These are phyloP conservation scores for Callopanchax toddi DNA, from an alignment of 2,113 vertebrate genomes.

Conservation along the genomic window DNA sequence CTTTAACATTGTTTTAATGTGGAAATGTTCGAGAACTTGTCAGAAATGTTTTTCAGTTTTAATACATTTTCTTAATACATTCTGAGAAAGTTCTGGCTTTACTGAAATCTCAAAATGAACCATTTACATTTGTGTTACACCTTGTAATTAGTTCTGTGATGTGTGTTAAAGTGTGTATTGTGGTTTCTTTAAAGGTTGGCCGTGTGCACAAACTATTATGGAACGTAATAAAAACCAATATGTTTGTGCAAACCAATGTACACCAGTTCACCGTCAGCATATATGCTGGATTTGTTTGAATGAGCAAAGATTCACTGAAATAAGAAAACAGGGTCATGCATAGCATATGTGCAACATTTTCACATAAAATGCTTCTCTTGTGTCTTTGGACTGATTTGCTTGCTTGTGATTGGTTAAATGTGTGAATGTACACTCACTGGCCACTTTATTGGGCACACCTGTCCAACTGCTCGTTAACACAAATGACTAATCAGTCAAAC, in stretches of 20 bases:
- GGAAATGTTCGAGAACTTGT: conserved; percentile 55
- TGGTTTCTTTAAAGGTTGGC: conserved; percentile 50
- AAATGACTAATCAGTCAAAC: too few species aligned
- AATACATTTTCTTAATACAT: neutral
- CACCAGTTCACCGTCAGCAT: too few species aligned
- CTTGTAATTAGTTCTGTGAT: neutral
- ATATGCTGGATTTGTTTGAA: too few species aligned
- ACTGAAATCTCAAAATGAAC: neutral
- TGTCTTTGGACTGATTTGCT: too few species aligned
- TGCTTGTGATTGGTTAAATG: too few species aligned
- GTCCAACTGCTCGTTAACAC: too few species aligned
- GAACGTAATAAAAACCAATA: conserved; percentile 72
- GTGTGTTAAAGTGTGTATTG: conserved; percentile 1
- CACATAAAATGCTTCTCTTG: too few species aligned
- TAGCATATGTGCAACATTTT: too few species aligned
- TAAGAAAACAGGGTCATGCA: too few species aligned
- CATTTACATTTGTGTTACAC: neutral
- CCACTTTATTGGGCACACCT: too few species aligned
- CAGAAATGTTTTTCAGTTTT: neutral
- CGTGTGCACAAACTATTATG: conserved; percentile 51
- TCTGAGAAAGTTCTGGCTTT: neutral
- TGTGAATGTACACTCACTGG: too few species aligned
- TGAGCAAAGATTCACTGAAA: too few species aligned
- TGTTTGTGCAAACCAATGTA: conserved; percentile 31
- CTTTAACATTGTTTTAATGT: conserved; percentile 48